phyloP scores from a whole-genome alignment of 2,797 vertebrate species.

The Morelia viridis region DNA sequence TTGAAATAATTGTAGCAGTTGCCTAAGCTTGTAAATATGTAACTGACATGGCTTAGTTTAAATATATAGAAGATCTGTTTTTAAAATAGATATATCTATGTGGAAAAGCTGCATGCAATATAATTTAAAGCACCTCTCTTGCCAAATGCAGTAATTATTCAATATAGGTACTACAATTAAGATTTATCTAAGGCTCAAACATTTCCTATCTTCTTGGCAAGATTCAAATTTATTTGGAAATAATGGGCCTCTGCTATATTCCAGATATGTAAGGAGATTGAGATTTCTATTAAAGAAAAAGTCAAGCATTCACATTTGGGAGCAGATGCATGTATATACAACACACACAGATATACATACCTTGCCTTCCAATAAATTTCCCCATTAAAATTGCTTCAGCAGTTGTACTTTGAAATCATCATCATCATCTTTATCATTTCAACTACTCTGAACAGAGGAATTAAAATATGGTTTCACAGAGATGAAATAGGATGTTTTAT shows the following conservation, averaged over 20 bases:
- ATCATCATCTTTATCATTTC: not conserved
- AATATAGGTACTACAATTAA: not conserved
- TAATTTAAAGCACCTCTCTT: not conserved
- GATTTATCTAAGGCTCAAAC: not conserved
- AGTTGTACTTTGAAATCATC: not conserved
- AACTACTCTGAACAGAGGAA: not conserved
- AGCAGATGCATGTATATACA: not conserved
- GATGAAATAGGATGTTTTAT: not conserved
- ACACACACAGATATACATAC: not conserved
- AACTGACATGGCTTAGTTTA: not conserved
- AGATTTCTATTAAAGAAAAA: not conserved
- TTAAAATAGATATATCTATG: not conserved
- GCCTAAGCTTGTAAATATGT: not conserved
- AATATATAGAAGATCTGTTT: not conserved
- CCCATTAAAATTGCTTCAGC: not conserved
- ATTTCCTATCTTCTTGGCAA: conserved; percentile 1
- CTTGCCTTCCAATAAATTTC: not conserved
- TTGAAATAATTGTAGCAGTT: not conserved
- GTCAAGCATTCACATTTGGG: not conserved
- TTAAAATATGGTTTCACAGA: not conserved
- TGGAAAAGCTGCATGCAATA: not conserved
- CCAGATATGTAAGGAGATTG: not conserved
- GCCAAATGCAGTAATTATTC: not conserved
- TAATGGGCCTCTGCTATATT: not conserved
- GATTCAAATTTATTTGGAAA: conserved; percentile 14